Percentiles rank a stretch among this genome's conserved stretches.
Evolutionary conservation across 2,888 invertebrate species (phyloP).

Genomic region (Melinopterus prodromus): DNA sequence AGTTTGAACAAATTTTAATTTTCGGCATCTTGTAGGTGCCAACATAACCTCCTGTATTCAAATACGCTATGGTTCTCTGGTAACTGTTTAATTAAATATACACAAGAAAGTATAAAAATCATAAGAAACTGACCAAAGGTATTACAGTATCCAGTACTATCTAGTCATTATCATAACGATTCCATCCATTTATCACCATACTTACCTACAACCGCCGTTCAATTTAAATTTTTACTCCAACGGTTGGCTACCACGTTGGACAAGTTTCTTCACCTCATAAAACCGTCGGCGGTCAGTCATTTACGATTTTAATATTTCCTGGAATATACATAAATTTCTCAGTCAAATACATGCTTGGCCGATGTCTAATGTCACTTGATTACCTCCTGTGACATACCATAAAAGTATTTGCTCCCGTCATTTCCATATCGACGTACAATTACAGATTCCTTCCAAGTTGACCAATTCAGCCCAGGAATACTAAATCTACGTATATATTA

Average conservation of each 20-base stretch:
- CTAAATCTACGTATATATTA: not conserved
- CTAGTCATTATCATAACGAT: not conserved
- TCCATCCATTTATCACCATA: not conserved
- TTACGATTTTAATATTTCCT: not conserved
- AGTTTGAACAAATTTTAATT: no score
- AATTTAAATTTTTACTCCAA: not conserved
- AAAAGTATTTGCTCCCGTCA: not conserved
- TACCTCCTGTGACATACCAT: slow-evolving; percentile 4
- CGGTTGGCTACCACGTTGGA: not conserved
- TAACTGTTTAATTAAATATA: no score
- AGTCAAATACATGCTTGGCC: not conserved
- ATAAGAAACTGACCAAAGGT: not conserved
- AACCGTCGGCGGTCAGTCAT: not conserved
- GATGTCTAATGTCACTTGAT: slow-evolving; percentile 4
- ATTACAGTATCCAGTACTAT: not conserved
- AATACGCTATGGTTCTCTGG: no score
- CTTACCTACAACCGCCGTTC: not conserved
- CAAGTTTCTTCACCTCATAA: not conserved
- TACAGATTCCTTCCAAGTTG: not conserved
- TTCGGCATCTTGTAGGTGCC: no score
- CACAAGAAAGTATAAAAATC: no score
- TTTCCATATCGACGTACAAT: not conserved
- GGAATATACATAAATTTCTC: slow-evolving; percentile 4
- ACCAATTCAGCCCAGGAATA: no score
- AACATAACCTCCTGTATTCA: no score